Base-by-base conservation (phyloP, 2,888 invertebrate species). In the Drosophila demipolita region DNA sequence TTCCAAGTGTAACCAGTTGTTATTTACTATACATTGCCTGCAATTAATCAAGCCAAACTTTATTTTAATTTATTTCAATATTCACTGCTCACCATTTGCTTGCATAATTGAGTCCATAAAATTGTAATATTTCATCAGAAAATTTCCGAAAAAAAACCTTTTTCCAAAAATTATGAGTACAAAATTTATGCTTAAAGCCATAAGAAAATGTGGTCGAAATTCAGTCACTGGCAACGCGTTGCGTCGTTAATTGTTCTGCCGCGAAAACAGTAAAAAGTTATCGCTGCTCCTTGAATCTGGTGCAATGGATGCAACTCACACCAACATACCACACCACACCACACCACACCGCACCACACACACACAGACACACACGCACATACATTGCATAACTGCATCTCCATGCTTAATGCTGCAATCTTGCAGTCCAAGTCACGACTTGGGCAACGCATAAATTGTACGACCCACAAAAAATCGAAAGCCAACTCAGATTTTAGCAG, bases 391-490 rank as follows among this genome's bases (percentile, higher is more conserved):
- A 78, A 78, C 80, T 36, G 42, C 61, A 26, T 38, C 42, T 53
- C 32, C 29, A 66, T 35, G 40, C 60, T 20, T 12, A 54, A 48
- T 42, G 42, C 50, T 40, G 29, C 33, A 69, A 55, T 70, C 53
- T 67, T 48, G 33, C 60, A 49, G 75, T 75, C 80, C 72, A 72
- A 81, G 84, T 74, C 84, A 84, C 84, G 89, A 89, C 82, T 81
- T 79, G 81, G 64, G 72, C 66, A 70, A 87, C 82, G 84, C 82
- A 76, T 89, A 84, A 84, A 84, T 84, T 89, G 89, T 69, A 66
- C 89, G 84, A 89, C 89, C 87, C 75, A 87, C 84, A 84, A 83
- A 84, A 83, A 87, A 78, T 72, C 66, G 82, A 81, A 81, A 73
- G 66, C 82, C 66, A 78, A 68, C 80, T 60, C 71, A 58, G 60